Evolutionary conservation across 2,113 vertebrate species (phyloP), one percentile per base, ranked within the genome.

Genomic region (Syrmaticus mikado): DNA sequence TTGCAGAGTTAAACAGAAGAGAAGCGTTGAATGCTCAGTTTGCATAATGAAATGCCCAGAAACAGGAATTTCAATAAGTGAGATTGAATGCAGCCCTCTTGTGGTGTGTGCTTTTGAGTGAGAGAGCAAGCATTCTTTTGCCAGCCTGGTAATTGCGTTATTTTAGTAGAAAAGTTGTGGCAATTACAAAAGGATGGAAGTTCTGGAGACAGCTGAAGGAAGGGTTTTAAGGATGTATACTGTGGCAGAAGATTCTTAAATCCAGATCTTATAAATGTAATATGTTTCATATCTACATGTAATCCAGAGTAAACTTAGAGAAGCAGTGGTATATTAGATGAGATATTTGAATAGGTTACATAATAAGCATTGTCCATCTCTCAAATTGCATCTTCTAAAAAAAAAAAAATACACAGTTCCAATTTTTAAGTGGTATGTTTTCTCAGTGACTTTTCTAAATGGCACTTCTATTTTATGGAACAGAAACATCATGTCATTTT

Each of bases 41-140:
- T 76, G 67, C 5, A 1, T 93, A 89, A 82, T 65, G 43, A 64
- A 85, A 52, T 40, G 48, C 52, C 60, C 75, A 57, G 78, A 85
- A 84, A 92, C 52, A 73, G 30, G 88, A 46, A 82, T 89, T 95
- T 95, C 67, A 77, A 25, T 71, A 95, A 90, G 87, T 87, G 48
- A 92, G 41, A 85, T 36, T 89, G 80, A 92, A 67, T 92, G 89
- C 76, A 96, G 82, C 82, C 81, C 78, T 85, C 92, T 94, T 93
- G 88, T 87, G 82, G 90, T 73, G 18, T 72, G 11, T 25, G 0
- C 45, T 82, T 87, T 68, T 61, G 85, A 83, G 41, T 0, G 2
- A 66, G 64, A 58, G 82, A 82, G 27, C 32, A 53, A 73, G 65
- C 1, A 8, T 60, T 2, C 16, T 70, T 87, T 85, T 64, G 60